These are phyloP conservation scores for Micrasema longulum DNA, from an alignment of 1,140 invertebrate species.

Conservation along the genomic window DNA sequence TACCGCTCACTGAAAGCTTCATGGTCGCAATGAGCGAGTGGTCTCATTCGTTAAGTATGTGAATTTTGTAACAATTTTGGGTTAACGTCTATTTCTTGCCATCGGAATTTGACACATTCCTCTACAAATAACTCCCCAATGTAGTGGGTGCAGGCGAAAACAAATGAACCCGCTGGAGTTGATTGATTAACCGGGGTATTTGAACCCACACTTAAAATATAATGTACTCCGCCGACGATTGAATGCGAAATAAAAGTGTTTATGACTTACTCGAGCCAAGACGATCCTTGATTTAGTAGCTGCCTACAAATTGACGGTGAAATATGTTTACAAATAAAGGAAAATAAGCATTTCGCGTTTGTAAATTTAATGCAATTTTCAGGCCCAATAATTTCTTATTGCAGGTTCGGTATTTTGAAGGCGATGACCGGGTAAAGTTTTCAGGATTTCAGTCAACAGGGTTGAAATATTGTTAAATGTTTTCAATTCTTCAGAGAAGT, in stretches of 20 bases:
- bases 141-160: constrained; percentile 8
- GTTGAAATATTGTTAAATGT: too few species aligned
- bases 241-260: constrained; percentile 16
- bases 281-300: constrained; percentile 36
- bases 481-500: too few species aligned
- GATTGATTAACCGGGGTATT: constrained; percentile 30
- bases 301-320: constrained; percentile 27
- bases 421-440: neutral
- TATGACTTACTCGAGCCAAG: constrained; percentile 30
- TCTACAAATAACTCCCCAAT: neutral
- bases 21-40: neutral
- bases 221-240: constrained; percentile 13
- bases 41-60: neutral
- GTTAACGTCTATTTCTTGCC: constrained; percentile 5
- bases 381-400: constrained; percentile 10
- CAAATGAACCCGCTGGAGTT: constrained; percentile 17
- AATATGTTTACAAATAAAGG: constrained; percentile 32
- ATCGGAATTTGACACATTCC: constrained; percentile 27
- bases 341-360: constrained; percentile 27
- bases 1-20: too few species aligned
- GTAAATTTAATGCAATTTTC: constrained; percentile 17
- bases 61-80: constrained; percentile 20
- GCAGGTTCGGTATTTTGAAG: neutral
- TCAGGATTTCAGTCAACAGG: too few species aligned
- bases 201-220: constrained; percentile 31